These are phyloP conservation scores for Gisinianus flammeolus DNA, from an alignment of 2,888 invertebrate species.

Conservation along the genomic window DNA sequence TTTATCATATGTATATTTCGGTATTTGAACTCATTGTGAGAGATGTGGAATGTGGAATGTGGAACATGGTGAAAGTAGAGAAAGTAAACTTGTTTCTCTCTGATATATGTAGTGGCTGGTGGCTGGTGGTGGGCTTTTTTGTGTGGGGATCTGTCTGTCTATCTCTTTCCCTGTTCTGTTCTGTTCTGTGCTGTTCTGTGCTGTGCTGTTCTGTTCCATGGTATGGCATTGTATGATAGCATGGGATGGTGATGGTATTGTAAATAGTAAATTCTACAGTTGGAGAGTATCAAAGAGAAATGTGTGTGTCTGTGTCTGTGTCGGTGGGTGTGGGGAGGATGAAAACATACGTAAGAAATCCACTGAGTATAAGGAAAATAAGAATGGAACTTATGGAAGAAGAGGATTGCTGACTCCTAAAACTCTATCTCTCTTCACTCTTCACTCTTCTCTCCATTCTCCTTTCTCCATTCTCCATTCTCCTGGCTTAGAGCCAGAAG, in stretches of 20 bases:
- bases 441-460: not conserved
- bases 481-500: slow-evolving; percentile 7
- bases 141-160: too few species aligned
- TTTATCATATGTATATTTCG: not conserved
- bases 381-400: not conserved
- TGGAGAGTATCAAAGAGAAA: too few species aligned
- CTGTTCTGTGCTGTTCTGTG: too few species aligned
- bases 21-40: not conserved
- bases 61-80: not conserved
- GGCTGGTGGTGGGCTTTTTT: too few species aligned
- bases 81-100: not conserved
- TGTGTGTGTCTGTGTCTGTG: too few species aligned
- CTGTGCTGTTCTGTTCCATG: not conserved
- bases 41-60: not conserved
- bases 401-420: not conserved
- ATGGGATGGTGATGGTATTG: too few species aligned
- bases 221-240: too few species aligned
- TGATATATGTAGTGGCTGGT: too few species aligned
- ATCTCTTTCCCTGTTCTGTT: too few species aligned
- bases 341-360: not conserved
- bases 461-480: not conserved
- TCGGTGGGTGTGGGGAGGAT: too few species aligned
- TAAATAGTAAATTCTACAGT: too few species aligned
- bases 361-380: not conserved
- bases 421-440: slow-evolving; percentile 1